These are phyloP conservation scores for Orchesella cincta DNA, from an alignment of 1,140 invertebrate species.

Conservation along the genomic window DNA sequence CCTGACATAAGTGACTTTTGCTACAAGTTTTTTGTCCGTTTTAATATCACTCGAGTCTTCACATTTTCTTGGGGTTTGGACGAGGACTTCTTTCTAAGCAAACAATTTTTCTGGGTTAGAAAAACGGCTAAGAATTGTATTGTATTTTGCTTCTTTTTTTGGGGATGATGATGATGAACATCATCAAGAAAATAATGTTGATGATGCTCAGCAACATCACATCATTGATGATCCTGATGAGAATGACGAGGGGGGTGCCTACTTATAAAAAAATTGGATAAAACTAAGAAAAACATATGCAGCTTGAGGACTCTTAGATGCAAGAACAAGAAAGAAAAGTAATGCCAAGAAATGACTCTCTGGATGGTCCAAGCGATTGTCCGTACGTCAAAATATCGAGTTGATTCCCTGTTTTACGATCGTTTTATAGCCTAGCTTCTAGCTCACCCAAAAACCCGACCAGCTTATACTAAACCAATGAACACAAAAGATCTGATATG, in stretches of 20 bases:
- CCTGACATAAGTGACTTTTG: constrained; percentile 14
- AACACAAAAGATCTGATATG: too few species aligned
- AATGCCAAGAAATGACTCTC: neutral
- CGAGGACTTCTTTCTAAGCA: too few species aligned
- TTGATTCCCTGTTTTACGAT: constrained; percentile 6
- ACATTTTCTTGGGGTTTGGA: neutral
- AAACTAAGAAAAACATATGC: neutral
- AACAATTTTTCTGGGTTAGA: too few species aligned
- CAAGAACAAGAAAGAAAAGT: neutral
- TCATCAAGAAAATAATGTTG: neutral
- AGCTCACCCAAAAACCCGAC: too few species aligned
- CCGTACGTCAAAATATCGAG: neutral
- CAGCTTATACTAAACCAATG: too few species aligned
- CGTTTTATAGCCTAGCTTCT: constrained; percentile 4
- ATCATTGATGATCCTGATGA: neutral
- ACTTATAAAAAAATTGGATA: neutral
- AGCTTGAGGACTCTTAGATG: neutral
- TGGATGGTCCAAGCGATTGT: too few species aligned
- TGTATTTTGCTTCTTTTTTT: neutral
- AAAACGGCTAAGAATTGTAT: too few species aligned
- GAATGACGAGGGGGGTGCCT: neutral
- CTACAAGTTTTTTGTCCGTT: constrained; percentile 8
- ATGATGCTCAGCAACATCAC: neutral
- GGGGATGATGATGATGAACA: neutral
- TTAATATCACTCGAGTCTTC: neutral